phyloP scores from a whole-genome alignment of 2,113 vertebrate genomes.

The Scophthalmus maximus region DNA sequence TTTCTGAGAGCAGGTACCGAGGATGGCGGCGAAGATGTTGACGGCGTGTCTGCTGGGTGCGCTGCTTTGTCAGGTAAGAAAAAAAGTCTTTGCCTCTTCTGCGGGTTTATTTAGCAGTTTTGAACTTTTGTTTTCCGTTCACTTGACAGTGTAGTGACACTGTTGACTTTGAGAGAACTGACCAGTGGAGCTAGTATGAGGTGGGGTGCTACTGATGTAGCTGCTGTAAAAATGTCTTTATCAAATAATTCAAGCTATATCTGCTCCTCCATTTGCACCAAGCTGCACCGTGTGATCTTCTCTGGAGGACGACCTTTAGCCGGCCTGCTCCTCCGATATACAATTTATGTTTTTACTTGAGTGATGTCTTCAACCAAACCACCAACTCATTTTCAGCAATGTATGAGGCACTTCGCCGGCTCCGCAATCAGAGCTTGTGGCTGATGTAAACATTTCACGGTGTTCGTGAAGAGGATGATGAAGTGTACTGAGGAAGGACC shows the following conservation, averaged over 20 bases:
- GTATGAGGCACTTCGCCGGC: slow-evolving; percentile 10
- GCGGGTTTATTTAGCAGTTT: slow-evolving; percentile 8
- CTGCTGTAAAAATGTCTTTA: not conserved
- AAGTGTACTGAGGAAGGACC: slow-evolving; percentile 62
- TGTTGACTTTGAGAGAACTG: not conserved
- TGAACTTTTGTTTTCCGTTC: not conserved
- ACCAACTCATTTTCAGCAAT: slow-evolving; percentile 49
- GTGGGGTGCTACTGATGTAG: not conserved
- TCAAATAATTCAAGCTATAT: too few species aligned
- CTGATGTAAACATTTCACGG: slow-evolving; percentile 72
- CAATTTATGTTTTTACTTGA: slow-evolving; percentile 70
- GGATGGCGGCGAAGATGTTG: slow-evolving; percentile 72
- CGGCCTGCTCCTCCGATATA: slow-evolving; percentile 47
- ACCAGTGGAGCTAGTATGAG: not conserved
- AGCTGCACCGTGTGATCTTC: slow-evolving; percentile 29
- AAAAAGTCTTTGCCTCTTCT: not conserved
- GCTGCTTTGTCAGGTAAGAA: slow-evolving; percentile 78
- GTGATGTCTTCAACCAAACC: slow-evolving; percentile 42
- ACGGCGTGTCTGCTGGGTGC: slow-evolving; percentile 58
- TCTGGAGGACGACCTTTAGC: slow-evolving; percentile 30
- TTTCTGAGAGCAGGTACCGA: slow-evolving; percentile 48
- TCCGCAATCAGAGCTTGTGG: slow-evolving; percentile 53
- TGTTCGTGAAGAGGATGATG: slow-evolving; percentile 55
- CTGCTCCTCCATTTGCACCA: too few species aligned
- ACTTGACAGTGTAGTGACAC: not conserved